Conservation (phyloP, 1,140 invertebrate species). For the Zaprionus gabonicus region DNA sequence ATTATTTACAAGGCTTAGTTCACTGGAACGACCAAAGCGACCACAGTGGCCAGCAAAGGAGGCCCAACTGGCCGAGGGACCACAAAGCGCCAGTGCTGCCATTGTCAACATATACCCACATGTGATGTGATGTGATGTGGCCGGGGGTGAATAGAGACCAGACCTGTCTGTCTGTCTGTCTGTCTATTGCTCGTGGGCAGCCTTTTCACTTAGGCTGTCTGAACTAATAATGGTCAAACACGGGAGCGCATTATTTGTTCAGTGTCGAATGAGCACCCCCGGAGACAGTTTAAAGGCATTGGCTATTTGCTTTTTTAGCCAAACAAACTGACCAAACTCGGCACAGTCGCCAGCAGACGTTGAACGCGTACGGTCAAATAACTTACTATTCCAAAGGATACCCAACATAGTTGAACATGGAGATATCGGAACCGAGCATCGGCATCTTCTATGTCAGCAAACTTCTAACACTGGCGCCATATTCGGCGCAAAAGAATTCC, state of each 20-base stretch:
- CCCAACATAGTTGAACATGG: constrained; percentile 55
- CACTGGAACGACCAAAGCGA: not conserved
- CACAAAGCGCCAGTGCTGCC: constrained; percentile 7
- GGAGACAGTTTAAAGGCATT: constrained; percentile 49
- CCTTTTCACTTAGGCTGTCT: constrained; percentile 45
- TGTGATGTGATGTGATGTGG: constrained; percentile 9
- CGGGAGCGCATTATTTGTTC: constrained; percentile 71
- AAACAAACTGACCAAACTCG: constrained; percentile 27
- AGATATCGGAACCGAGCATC: constrained; percentile 75
- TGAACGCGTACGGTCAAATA: not conserved
- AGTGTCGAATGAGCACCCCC: constrained; percentile 57
- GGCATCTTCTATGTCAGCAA: constrained; percentile 85
- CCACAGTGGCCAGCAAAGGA: not conserved
- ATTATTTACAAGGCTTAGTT: constrained; percentile 65
- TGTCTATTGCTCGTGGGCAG: not conserved
- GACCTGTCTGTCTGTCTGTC: not conserved
- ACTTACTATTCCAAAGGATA: not conserved
- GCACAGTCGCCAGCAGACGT: not conserved
- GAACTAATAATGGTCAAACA: constrained; percentile 74
- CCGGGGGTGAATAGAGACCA: not conserved
- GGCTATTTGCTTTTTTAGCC: constrained; percentile 33
- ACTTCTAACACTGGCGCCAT: constrained; percentile 86
- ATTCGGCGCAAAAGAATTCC: constrained; percentile 50
- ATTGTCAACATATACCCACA: constrained; percentile 58
- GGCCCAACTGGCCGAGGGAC: constrained; percentile 11